A percentile compares a stretch with the other conserved stretches of the same genome.
Evolutionary conservation across 2,113 vertebrate genomes (phyloP).

Genomic region (Recurvirostra avosetta): DNA sequence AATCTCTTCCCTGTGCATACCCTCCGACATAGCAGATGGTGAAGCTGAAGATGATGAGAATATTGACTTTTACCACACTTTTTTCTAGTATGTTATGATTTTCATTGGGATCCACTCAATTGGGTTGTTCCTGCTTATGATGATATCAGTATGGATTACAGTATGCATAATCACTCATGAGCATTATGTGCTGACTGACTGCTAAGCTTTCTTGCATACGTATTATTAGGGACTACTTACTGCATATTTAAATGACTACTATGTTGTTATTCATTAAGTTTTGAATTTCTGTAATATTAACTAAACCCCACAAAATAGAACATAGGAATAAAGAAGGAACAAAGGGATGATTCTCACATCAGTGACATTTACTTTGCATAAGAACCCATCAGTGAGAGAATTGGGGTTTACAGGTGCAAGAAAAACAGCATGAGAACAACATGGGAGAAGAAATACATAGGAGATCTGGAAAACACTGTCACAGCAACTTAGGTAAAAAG

Average conservation of each 20-base stretch:
- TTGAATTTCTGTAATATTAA: background rate
- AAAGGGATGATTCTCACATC: background rate
- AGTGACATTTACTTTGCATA: background rate
- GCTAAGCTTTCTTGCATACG: accelerated
- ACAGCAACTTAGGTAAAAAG: background rate
- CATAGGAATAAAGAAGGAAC: background rate
- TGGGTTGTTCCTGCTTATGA: background rate
- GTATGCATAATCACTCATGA: background rate
- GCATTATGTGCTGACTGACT: background rate
- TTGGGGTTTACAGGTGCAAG: accelerated
- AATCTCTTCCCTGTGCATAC: background rate
- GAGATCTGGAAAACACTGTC: background rate
- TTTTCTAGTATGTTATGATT: background rate
- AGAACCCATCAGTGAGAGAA: background rate
- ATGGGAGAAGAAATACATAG: accelerated
- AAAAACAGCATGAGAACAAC: background rate
- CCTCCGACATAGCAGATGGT: accelerated
- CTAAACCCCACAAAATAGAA: background rate
- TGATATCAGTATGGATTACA: background rate
- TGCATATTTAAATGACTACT: background rate
- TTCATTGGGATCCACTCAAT: background rate
- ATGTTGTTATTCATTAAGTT: background rate
- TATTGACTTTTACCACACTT: background rate
- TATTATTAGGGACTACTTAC: background rate
- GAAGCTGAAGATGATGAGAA: background rate